These are phyloP conservation scores for Pipistrellus pipistrellus DNA, from an alignment of 2,797 vertebrate species.

Conservation along the genomic window DNA sequence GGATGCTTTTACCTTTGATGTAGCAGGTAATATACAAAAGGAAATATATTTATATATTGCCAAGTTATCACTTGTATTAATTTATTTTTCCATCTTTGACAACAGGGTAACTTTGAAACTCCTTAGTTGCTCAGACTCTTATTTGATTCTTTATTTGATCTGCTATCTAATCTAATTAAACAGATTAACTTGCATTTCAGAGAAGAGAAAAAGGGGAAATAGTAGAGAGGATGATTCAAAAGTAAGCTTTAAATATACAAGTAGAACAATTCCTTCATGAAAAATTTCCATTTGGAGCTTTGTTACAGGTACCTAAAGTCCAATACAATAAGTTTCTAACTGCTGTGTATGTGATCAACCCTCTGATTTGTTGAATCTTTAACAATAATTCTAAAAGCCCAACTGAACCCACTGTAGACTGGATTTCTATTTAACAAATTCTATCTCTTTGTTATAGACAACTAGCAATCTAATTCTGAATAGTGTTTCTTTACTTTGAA, in stretches of 20 bases:
- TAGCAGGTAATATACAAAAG: slow-evolving; percentile 28
- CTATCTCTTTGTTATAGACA: not conserved
- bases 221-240: slow-evolving; percentile 57
- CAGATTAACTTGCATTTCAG: slow-evolving; percentile 56
- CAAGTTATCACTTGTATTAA: not conserved
- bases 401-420: not conserved
- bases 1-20: not conserved
- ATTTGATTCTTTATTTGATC: slow-evolving; percentile 55
- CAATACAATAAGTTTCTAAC: not conserved
- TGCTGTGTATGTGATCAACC: not conserved
- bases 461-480: slow-evolving; percentile 15
- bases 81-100: not conserved
- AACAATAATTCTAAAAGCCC: not conserved
- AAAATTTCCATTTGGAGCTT: slow-evolving; percentile 41
- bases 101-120: slow-evolving; percentile 30
- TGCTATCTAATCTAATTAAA: slow-evolving; percentile 65
- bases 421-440: slow-evolving; percentile 41
- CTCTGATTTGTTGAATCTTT: not conserved
- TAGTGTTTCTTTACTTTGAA: slow-evolving; percentile 33
- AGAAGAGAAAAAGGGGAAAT: slow-evolving; percentile 53
- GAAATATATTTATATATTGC: not conserved
- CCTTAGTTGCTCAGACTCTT: not conserved
- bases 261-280: slow-evolving; percentile 20
- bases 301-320: slow-evolving; percentile 30
- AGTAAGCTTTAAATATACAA: slow-evolving; percentile 54